Evolutionary conservation across 2,888 invertebrate genomes (phyloP).

Genomic region (Chloromyia formosa): DNA sequence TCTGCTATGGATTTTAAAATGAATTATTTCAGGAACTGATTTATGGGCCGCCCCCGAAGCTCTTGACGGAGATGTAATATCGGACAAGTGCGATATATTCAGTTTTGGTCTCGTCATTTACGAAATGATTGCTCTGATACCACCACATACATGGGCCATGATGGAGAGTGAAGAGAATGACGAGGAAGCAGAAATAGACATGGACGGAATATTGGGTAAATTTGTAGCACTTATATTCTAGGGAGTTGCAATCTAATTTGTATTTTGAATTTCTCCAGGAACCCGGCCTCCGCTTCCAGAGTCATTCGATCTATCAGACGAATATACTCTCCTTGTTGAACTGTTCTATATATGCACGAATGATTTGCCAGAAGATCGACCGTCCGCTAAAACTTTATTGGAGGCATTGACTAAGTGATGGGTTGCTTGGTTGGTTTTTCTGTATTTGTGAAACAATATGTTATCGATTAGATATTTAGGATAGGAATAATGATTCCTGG

Average conservation of each 20-base stretch:
- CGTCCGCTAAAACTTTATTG: constrained; percentile 66
- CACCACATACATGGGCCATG: constrained; percentile 70
- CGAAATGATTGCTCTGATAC: constrained; percentile 80
- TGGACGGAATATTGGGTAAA: constrained; percentile 24
- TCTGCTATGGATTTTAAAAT: not conserved
- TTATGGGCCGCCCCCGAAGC: constrained; percentile 86
- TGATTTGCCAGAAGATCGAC: constrained; percentile 67
- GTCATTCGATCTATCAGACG: constrained; percentile 67
- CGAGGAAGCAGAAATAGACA: constrained; percentile 55
- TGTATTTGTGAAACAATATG: too few species aligned
- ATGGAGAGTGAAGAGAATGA: constrained; percentile 52
- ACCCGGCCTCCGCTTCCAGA: constrained; percentile 76
- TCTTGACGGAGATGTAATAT: constrained; percentile 70
- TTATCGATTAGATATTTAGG: too few species aligned
- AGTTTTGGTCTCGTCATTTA: constrained; percentile 80
- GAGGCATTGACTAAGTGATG: constrained; percentile 54
- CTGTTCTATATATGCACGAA: constrained; percentile 79
- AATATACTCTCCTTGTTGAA: constrained; percentile 72
- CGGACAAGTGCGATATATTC: constrained; percentile 81
- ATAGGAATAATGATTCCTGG: too few species aligned
- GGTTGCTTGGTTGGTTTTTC: not conserved
- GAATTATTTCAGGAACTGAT: constrained; percentile 69
- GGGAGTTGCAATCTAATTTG: too few species aligned
- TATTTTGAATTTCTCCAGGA: constrained; percentile 65
- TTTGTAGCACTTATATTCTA: not conserved